A percentile compares a stretch with the other conserved stretches of the same genome.
Conservation (phyloP, 1,140 invertebrate species). For the Rhopalosiphum maidis region DNA sequence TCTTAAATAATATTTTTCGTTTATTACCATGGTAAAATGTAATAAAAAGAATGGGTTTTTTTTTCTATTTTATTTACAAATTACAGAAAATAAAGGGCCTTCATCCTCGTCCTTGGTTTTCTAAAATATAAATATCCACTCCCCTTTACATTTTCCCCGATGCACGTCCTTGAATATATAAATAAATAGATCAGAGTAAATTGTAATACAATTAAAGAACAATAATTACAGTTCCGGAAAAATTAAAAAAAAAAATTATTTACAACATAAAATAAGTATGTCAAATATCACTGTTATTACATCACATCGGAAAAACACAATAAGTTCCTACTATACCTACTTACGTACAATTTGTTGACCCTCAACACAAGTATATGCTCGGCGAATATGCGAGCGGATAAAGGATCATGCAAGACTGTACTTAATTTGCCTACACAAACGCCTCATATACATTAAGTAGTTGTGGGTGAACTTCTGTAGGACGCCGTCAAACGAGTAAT, state of each 20-base stretch:
- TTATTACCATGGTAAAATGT: not conserved
- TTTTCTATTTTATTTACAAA: not conserved
- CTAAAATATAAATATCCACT: not conserved
- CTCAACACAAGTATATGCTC: not conserved
- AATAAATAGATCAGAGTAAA: not conserved
- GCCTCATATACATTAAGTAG: not conserved
- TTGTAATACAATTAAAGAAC: not conserved
- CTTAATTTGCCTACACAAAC: conserved; percentile 4
- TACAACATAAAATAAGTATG: not conserved
- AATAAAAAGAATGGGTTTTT: not conserved
- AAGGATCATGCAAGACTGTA: not conserved
- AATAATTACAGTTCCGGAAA: not conserved
- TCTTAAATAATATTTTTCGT: not conserved
- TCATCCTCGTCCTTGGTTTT: not conserved
- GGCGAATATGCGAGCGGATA: not conserved
- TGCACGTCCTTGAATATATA: not conserved
- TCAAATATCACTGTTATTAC: not conserved
- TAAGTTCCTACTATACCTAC: not conserved
- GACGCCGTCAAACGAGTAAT: not conserved
- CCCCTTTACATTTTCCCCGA: not conserved
- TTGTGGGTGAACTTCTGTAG: not conserved
- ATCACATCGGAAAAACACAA: not conserved
- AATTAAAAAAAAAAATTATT: not conserved
- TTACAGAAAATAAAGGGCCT: not conserved
- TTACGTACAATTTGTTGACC: not conserved